A percentile compares a stretch with the other conserved stretches of the same genome.
Conservation (phyloP, 2,113 vertebrate genomes). For the Cryptotis parvus region DNA sequence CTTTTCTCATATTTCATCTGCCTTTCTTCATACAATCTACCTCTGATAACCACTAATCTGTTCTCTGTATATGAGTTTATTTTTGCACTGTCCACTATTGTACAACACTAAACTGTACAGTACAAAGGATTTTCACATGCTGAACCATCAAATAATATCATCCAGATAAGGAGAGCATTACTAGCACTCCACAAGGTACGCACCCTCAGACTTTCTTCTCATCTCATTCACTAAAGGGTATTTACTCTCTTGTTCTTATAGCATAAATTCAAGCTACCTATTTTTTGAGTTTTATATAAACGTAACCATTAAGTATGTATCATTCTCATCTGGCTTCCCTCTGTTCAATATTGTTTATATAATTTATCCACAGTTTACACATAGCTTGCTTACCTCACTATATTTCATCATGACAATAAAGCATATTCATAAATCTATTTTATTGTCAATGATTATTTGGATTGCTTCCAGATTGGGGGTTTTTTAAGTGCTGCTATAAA, state of each 20-base stretch:
- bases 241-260: background rate
- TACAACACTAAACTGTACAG: background rate
- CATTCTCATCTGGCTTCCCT: background rate
- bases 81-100: background rate
- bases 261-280: background rate
- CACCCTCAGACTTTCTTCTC: background rate
- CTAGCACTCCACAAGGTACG: background rate
- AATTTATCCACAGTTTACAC: background rate
- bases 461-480: background rate
- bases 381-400: too few relatives aligned
- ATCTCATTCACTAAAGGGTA: accelerated
- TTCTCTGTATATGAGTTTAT: background rate
- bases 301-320: background rate
- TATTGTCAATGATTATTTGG: background rate
- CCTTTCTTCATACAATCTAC: background rate
- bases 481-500: too few relatives aligned
- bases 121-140: background rate
- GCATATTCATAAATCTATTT: background rate
- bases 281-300: background rate
- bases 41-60: background rate
- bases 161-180: background rate
- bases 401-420: background rate
- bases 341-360: background rate
- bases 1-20: background rate
- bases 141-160: background rate